A percentile compares a stretch with the other conserved stretches of the same genome.
phyloP scores from a whole-genome alignment of 2,888 invertebrate genomes.

The Agrotis puta region DNA sequence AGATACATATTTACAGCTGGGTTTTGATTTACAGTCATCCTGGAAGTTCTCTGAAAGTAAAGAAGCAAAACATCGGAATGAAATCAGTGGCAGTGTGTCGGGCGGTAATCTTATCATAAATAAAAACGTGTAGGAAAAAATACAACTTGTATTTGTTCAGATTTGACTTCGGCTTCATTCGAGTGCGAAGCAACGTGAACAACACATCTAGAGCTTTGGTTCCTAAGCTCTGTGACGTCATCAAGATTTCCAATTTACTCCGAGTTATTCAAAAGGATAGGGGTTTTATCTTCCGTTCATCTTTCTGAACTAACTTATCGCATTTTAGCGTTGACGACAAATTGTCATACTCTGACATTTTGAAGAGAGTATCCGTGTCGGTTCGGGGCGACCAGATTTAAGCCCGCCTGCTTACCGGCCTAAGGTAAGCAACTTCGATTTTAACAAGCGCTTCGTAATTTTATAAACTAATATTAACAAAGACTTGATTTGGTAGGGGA shows the following conservation, averaged over 20 bases:
- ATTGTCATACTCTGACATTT: slow-evolving; percentile 55
- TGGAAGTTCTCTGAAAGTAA: slow-evolving; percentile 37
- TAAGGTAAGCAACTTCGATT: slow-evolving; percentile 38
- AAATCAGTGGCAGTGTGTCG: slow-evolving; percentile 50
- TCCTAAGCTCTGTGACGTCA: slow-evolving; percentile 71
- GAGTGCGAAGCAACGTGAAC: slow-evolving; percentile 66
- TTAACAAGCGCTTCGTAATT: slow-evolving; percentile 35
- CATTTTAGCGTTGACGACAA: slow-evolving; percentile 60
- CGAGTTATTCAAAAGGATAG: slow-evolving; percentile 71
- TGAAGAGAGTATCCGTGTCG: slow-evolving; percentile 38
- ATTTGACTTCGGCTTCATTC: slow-evolving; percentile 66
- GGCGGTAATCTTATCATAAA: slow-evolving; percentile 55
- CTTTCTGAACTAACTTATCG: slow-evolving; percentile 69
- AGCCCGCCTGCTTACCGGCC: slow-evolving; percentile 42
- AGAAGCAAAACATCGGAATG: slow-evolving; percentile 46
- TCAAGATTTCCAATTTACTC: slow-evolving; percentile 75
- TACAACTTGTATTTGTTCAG: slow-evolving; percentile 52
- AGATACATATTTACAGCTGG: slow-evolving; percentile 1
- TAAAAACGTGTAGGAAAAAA: slow-evolving; percentile 57
- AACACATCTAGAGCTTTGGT: slow-evolving; percentile 66
- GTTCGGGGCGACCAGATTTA: slow-evolving; percentile 24
- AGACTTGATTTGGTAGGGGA: slow-evolving; percentile 17
- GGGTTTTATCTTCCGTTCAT: slow-evolving; percentile 71
- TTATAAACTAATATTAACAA: slow-evolving; percentile 46
- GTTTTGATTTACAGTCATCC: slow-evolving; percentile 14